Conservation (phyloP, 1,140 invertebrate species). For the Colletes gigas region DNA sequence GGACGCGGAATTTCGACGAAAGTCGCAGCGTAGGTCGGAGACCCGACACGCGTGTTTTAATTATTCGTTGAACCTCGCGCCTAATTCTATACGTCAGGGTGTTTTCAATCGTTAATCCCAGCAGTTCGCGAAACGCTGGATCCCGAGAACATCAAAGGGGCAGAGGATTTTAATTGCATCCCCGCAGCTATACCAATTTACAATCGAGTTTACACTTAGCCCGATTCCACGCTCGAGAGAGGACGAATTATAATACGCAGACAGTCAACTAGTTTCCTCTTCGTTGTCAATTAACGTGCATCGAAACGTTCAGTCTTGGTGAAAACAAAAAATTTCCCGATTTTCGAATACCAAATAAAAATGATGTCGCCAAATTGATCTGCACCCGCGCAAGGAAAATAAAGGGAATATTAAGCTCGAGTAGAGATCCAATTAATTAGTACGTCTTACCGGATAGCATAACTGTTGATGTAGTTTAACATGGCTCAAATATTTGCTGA, state of each 20-base stretch:
- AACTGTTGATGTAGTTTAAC: no score
- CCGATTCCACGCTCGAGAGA: neutral
- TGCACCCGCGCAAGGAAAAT: no score
- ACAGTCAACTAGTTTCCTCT: neutral
- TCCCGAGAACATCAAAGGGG: neutral
- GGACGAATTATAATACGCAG: neutral
- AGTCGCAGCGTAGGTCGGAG: no score
- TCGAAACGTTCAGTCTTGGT: neutral
- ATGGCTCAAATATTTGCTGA: no score
- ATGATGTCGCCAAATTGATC: no score
- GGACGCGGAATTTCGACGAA: no score
- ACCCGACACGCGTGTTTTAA: neutral
- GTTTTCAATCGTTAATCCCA: neutral
- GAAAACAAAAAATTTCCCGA: neutral
- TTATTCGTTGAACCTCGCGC: neutral
- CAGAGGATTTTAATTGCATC: neutral
- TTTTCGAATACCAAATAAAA: no score
- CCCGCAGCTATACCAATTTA: neutral
- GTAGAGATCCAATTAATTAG: no score
- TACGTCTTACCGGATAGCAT: no score
- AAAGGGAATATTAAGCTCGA: no score
- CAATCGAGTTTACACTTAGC: constrained; percentile 6
- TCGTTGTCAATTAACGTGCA: neutral
- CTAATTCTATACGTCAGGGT: neutral
- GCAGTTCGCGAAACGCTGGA: neutral